Base-by-base conservation (phyloP, 2,113 vertebrate species). In the Dolichotis patagonum region DNA sequence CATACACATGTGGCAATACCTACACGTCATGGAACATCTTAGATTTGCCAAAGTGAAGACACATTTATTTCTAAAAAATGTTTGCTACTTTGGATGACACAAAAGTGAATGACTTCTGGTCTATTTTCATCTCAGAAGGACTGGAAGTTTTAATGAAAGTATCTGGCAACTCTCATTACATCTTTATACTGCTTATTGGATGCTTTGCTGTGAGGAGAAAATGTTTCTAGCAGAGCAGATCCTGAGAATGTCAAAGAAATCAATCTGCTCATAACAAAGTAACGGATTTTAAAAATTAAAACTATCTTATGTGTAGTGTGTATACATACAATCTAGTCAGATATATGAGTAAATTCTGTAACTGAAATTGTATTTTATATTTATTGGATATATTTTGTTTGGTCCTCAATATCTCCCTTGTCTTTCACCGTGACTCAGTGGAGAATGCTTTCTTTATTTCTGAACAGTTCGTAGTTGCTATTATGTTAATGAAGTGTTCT, bases 271-370 rank as follows among this genome's bases (percentile, higher is more conserved):
- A 90, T 92, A 90, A 80, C 90, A 92, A 80, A 92, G 14, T 41
- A 83, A 87, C 26, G 26, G 4, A 83, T 87, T 92, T 92, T 32
- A 87, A 94, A 91, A 91, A 63, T 63, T 43, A 91, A 78, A 85
- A 91, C 11, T 49, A 7, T 22, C 12, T 58, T 58, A 17, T 75
- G 49, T 58, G 46, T 54, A 38, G 19, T 86, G 14, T 87, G 22
- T 65, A 0, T 46, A 1, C 19, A n/a, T 24, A 19, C 9, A 60
- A 41, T 86, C 41, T 90, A 88, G 26, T 81, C 7, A 80, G n/a
- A 52, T 58, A 35, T 88, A 75, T 11, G 60, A 78, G 60, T 22
- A 82, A 78, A 60, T 85, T 67, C 12, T 56, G 32, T 46, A 54
- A 32, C 14, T 62, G 62, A 84, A 88, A 77, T 35, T 20, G 32